Evolutionary conservation across 2,888 invertebrate species (phyloP).

Genomic region (Aphodius granarius): DNA sequence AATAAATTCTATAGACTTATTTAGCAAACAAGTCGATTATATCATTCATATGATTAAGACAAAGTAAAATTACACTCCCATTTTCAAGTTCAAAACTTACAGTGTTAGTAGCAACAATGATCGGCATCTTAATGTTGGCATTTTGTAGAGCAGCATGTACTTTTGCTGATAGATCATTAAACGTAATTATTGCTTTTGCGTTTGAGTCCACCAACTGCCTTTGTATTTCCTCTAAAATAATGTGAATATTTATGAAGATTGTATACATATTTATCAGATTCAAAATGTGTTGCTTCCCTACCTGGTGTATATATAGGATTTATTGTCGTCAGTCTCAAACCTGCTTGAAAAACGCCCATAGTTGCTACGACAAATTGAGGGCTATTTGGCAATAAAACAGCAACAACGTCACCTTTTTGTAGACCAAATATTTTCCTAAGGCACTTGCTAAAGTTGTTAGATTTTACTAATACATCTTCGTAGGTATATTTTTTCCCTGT

Average conservation of each 20-base stretch:
- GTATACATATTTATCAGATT: neutral
- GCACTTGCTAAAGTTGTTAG: conserved; percentile 59
- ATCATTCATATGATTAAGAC: no score
- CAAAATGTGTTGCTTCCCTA: conserved; percentile 25
- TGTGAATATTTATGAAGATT: neutral
- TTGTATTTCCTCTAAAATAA: conserved; percentile 41
- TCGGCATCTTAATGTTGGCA: conserved; percentile 48
- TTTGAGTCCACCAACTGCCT: conserved; percentile 62
- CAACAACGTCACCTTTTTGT: conserved; percentile 67
- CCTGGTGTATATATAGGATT: conserved; percentile 69
- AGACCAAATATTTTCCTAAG: conserved; percentile 67
- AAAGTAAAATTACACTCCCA: no score
- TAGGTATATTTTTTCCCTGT: conserved; percentile 75
- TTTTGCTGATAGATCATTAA: conserved; percentile 56
- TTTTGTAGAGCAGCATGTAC: conserved; percentile 24
- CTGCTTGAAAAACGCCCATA: conserved; percentile 70
- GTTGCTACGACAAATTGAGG: conserved; percentile 72
- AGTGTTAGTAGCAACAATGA: conserved; percentile 58
- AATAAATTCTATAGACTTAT: no score
- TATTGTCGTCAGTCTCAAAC: conserved; percentile 69
- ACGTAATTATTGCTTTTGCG: conserved; percentile 67
- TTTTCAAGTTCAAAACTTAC: conserved; percentile 26
- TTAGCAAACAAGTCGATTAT: no score
- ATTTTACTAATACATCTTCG: conserved; percentile 64
- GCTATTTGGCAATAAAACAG: conserved; percentile 72